Conservation (phyloP, 2,888 invertebrate species). For the Hylaea fasciaria region DNA sequence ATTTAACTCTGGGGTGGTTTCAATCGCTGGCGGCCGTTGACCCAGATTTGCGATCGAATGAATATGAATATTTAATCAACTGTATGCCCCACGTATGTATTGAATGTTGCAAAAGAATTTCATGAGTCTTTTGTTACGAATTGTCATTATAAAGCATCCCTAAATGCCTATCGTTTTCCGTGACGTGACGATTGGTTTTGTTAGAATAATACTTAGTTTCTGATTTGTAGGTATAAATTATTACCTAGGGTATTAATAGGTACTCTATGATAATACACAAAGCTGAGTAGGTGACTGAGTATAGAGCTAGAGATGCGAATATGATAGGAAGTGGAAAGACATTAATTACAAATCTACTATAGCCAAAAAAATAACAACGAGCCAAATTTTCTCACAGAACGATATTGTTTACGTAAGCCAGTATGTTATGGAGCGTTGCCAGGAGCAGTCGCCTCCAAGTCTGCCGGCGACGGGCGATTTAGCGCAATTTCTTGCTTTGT, state of each 20-base stretch:
- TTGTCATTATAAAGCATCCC: no score
- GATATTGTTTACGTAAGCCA: constrained; percentile 15
- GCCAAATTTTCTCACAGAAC: constrained; percentile 1
- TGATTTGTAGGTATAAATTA: no score
- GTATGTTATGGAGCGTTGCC: constrained; percentile 36
- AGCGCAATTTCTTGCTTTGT: constrained; percentile 19
- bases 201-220: no score
- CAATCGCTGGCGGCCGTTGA: constrained; percentile 7
- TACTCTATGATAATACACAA: no score
- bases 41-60: constrained; percentile 12
- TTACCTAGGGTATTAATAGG: no score
- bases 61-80: constrained; percentile 1
- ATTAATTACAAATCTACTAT: neutral
- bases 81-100: neutral
- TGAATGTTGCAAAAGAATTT: neutral
- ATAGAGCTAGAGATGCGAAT: no score
- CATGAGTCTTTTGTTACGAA: neutral
- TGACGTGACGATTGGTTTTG: no score
- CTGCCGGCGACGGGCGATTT: constrained; percentile 32
- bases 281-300: no score
- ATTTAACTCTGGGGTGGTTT: constrained; percentile 8
- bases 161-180: no score
- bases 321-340: no score
- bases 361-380: constrained; percentile 13
- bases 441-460: constrained; percentile 36